These are phyloP conservation scores for Lycopodina hypogea DNA, from an alignment of 37 sponge, comb jelly and placozoan genomes.

Conservation along the genomic window DNA sequence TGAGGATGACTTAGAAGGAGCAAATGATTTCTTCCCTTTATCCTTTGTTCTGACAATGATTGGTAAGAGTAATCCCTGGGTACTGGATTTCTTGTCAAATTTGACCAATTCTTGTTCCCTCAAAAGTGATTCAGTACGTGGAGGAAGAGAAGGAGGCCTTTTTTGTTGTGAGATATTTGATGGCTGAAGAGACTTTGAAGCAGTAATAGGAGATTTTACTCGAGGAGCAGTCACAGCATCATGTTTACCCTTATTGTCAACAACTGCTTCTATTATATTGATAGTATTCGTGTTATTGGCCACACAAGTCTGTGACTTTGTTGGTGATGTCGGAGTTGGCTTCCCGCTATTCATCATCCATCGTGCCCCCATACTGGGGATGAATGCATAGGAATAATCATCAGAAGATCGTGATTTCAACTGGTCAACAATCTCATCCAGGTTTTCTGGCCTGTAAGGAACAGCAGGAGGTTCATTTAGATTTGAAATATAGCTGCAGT, in stretches of 20 bases:
- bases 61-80: not conserved
- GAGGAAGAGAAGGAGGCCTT: slow-evolving; percentile 34
- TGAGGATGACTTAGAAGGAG: not conserved
- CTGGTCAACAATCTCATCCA: slow-evolving; percentile 5
- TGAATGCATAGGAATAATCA: slow-evolving; percentile 31
- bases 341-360: too few species aligned
- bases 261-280: too few species aligned
- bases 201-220: not conserved
- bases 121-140: slow-evolving; percentile 38
- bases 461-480: slow-evolving; percentile 18
- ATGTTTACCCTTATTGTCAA: too few species aligned
- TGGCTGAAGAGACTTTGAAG: not conserved
- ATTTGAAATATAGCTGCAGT: not conserved
- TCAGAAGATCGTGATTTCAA: not conserved
- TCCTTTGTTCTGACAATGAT: not conserved
- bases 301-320: too few species aligned
- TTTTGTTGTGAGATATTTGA: not conserved
- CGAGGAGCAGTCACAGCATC: too few species aligned
- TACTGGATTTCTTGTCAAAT: not conserved
- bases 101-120: slow-evolving; percentile 33
- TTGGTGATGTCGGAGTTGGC: too few species aligned
- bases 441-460: slow-evolving; percentile 10
- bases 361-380: slow-evolving; percentile 7
- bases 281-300: too few species aligned
- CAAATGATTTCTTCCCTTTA: not conserved